Percentiles rank a stretch among this genome's conserved stretches.
Evolutionary conservation across 2,113 vertebrate genomes (phyloP).

Genomic region (Labeo catla): DNA sequence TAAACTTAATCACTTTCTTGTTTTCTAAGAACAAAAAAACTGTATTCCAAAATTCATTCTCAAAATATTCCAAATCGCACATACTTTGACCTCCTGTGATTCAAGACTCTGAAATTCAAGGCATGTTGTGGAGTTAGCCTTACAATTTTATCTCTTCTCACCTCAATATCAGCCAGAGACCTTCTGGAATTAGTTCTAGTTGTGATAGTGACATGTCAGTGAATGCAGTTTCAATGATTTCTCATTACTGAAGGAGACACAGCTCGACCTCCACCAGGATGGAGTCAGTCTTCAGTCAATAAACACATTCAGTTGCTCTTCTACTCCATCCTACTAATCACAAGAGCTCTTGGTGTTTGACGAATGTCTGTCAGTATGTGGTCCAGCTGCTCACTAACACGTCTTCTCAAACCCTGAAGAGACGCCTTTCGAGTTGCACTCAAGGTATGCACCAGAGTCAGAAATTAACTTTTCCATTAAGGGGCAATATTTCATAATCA

Average conservation of each 20-base stretch:
- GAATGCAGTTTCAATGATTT: constrained; percentile 39
- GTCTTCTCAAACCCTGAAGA: constrained; percentile 7
- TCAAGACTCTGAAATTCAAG: constrained; percentile 12
- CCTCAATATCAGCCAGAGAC: constrained; percentile 27
- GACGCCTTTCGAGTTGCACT: background rate
- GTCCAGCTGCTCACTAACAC: background rate
- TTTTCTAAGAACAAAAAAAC: background rate
- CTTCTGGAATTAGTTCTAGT: constrained; percentile 24
- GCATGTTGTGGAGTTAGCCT: background rate
- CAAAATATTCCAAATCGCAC: background rate
- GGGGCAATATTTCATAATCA: no score
- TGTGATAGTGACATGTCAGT: constrained; percentile 36
- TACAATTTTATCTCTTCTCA: constrained; percentile 11
- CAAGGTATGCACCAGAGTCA: background rate
- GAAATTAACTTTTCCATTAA: no score
- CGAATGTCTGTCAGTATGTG: constrained; percentile 8
- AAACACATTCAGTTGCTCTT: constrained; percentile 33
- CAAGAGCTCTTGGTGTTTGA: constrained; percentile 20
- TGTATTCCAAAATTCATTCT: background rate
- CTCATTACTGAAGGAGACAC: constrained; percentile 19
- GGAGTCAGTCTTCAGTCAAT: constrained; percentile 17
- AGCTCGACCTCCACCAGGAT: constrained; percentile 17
- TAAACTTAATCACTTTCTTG: no score
- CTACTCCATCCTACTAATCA: constrained; percentile 14
- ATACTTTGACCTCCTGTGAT: background rate